Percentiles rank a stretch among this genome's conserved stretches.
Conservation (phyloP, 2,888 invertebrate species). For the Ormia ochracea region DNA sequence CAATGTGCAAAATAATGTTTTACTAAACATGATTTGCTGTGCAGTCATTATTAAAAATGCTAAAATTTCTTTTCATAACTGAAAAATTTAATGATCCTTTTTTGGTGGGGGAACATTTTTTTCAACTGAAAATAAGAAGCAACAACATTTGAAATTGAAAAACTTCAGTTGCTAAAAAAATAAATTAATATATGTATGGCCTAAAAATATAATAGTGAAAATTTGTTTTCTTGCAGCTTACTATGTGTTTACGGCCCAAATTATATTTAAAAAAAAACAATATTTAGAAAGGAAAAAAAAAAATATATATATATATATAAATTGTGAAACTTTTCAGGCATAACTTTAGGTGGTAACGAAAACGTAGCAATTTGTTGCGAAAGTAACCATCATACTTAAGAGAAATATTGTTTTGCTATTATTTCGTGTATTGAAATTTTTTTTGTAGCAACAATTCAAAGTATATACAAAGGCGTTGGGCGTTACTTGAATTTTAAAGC, state of each 20-base stretch:
- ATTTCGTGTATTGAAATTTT: background rate
- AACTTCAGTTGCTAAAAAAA: background rate
- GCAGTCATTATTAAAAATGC: background rate
- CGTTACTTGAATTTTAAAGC: background rate
- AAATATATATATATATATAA: background rate
- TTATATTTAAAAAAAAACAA: background rate
- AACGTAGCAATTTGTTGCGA: background rate
- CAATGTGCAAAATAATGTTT: background rate
- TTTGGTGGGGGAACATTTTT: background rate
- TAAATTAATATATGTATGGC: background rate
- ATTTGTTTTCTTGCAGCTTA: background rate
- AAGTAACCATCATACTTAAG: background rate
- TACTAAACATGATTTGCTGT: background rate
- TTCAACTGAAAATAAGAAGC: background rate
- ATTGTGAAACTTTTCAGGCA: background rate
- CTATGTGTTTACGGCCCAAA: background rate
- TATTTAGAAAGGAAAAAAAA: background rate
- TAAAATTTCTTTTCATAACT: slow-evolving; percentile 15
- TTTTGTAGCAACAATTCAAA: background rate
- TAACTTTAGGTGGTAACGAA: slow-evolving; percentile 10
- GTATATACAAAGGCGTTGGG: background rate
- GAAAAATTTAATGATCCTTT: slow-evolving; percentile 16
- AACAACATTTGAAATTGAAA: background rate
- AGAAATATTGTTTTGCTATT: background rate
- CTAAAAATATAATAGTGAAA: background rate